Base-by-base conservation (phyloP, 2,113 vertebrate species). In the Egretta garzetta region DNA sequence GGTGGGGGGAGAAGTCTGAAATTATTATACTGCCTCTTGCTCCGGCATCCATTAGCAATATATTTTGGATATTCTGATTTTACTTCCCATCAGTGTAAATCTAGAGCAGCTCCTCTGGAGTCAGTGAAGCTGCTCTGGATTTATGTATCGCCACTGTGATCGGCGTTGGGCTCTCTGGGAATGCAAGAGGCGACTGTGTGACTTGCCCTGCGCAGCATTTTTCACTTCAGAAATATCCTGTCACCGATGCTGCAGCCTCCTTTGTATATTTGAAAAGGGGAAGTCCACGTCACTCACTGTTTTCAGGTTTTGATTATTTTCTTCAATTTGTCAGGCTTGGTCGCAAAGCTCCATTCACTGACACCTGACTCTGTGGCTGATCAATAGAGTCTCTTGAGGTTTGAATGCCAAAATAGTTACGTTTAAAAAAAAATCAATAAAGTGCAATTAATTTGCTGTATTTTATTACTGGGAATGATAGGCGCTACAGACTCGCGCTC, bases 341-440 rank as follows among this genome's bases (percentile, higher is more conserved):
- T 82, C 11, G 12, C 23, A 17, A 9, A 32, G 26, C 84, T 53
- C 72, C 14, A 0, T 56, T 94, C 55, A 8, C 55, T 52, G n/a
- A 45, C 75, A 82, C 60, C 39, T 52, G 90, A 27, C 75, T 96
- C 49, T 80, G 67, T 56, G 70, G 30, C 71, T 59, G 94, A 80
- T 97, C 88, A 23, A 86, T 95, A 60, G 72, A 62, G 22, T 37
- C 45, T 91, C 53, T 53, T 71, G 56, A 7, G 11, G 50, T 82
- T 76, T 73, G 16, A 16, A 94, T 84, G 93, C 86, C 80, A 67
- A 95, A 97, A 96, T 18, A 92, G 95, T 97, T 96, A 91, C 94
- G 81, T 96, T 90, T 18, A 21, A 70, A 81, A 86, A 92, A 95
- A 70, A 91, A 98, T 97, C 97, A 37, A 96, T 96, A 6, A 76